Evolutionary conservation across 1,140 invertebrate genomes (phyloP).

Genomic region (Probaryconus sp.): DNA sequence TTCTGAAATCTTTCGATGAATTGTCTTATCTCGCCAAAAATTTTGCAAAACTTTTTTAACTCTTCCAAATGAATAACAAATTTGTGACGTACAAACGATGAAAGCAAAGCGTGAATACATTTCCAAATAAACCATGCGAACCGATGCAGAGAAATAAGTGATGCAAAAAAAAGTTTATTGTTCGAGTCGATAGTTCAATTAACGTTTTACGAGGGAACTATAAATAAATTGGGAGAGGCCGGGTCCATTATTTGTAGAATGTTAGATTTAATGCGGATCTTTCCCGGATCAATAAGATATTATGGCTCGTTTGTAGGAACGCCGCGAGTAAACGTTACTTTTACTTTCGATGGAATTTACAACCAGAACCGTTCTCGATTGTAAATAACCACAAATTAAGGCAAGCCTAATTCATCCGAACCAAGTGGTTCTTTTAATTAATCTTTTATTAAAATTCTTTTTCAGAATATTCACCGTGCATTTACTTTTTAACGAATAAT

Average conservation of each 20-base stretch:
- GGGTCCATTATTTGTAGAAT: conserved; percentile 54
- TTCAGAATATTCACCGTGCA: too few species aligned
- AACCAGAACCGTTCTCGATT: conserved; percentile 49
- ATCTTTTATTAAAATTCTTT: conserved; percentile 30
- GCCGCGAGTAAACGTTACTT: conserved; percentile 64
- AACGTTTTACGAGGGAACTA: conserved; percentile 19
- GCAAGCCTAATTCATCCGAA: conserved; percentile 40
- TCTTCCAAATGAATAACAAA: too few species aligned
- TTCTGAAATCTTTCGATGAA: too few species aligned
- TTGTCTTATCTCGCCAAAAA: too few species aligned
- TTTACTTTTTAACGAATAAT: too few species aligned
- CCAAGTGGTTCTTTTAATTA: too few species aligned
- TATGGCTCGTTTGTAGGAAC: conserved; percentile 54
- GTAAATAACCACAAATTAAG: conserved; percentile 55
- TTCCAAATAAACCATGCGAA: too few species aligned
- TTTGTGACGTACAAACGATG: too few species aligned
- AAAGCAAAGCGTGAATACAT: too few species aligned
- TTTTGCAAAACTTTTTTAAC: too few species aligned
- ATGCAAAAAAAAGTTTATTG: conserved; percentile 14
- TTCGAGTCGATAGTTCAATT: conserved; percentile 9
- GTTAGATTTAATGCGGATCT: conserved; percentile 56
- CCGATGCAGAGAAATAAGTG: background rate
- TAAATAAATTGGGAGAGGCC: conserved; percentile 46
- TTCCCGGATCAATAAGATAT: conserved; percentile 64
- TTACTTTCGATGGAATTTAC: conserved; percentile 72